These are phyloP conservation scores for Neoniphon sammara DNA, from an alignment of 2,797 vertebrate species.

Conservation along the genomic window DNA sequence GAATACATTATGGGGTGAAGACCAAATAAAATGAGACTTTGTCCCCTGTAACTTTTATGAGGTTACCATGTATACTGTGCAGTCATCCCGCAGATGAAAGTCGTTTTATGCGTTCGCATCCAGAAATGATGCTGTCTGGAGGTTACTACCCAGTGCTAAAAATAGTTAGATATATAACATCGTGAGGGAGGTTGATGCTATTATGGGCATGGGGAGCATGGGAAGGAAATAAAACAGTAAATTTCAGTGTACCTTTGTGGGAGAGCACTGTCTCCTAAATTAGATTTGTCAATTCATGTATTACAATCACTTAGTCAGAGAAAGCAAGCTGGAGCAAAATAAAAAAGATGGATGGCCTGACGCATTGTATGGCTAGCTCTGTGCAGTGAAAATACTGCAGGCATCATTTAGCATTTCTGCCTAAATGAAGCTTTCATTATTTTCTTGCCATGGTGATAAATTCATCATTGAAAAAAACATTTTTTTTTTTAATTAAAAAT, in stretches of 20 bases:
- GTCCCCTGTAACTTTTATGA: constrained; percentile 69
- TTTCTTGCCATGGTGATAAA: neutral
- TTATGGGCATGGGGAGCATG: constrained; percentile 9
- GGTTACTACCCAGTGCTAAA: constrained; percentile 61
- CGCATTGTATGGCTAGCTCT: neutral
- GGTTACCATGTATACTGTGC: constrained; percentile 36
- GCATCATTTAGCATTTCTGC: constrained; percentile 35
- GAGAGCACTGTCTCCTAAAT: constrained; percentile 49
- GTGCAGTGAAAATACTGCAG: constrained; percentile 9
- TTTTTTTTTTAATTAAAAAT: constrained; percentile 1
- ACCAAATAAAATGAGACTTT: constrained; percentile 65
- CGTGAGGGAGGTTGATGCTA: neutral
- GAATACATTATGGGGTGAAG: constrained; percentile 65
- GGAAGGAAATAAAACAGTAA: constrained; percentile 54
- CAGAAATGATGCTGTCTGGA: constrained; percentile 56
- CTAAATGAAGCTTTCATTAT: constrained; percentile 16
- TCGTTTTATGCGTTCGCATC: constrained; percentile 59
- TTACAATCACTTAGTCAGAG: constrained; percentile 65
- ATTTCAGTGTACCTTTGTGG: constrained; percentile 37
- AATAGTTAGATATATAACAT: constrained; percentile 60
- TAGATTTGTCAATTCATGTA: constrained; percentile 66
- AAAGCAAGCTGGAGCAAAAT: constrained; percentile 27
- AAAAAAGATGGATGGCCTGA: constrained; percentile 61
- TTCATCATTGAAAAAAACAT: neutral
- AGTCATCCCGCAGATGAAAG: constrained; percentile 65